A percentile compares a stretch with the other conserved stretches of the same genome.
Conservation (phyloP, 23 tunicate genomes). For the Aplidium turbinatum region DNA sequence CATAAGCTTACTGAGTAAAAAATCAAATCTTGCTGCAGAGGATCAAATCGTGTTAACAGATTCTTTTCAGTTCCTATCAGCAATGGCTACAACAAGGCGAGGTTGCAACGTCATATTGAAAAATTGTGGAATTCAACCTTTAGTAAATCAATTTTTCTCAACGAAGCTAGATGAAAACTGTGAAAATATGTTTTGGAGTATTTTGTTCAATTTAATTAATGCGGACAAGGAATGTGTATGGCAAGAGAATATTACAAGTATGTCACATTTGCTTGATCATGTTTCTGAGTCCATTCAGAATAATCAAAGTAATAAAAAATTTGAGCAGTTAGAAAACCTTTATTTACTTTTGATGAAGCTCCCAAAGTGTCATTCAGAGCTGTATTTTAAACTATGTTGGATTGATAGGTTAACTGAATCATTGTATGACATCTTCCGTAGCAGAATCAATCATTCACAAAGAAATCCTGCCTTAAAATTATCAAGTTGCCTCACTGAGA, state of each 20-base stretch:
- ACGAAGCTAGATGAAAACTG: not conserved
- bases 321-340: conserved; percentile 11
- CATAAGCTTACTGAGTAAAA: conserved; percentile 14
- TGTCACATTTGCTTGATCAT: not conserved
- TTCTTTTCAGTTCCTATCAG: conserved; percentile 35
- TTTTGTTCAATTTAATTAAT: not conserved
- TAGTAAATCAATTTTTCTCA: not conserved
- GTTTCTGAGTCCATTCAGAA: conserved; percentile 15
- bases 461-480: conserved; percentile 37
- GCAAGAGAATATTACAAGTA: not conserved
- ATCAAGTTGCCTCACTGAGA: not conserved
- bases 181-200: conserved; percentile 9
- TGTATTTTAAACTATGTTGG: conserved; percentile 23
- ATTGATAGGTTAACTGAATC: conserved; percentile 6
- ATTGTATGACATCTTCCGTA: conserved; percentile 37
- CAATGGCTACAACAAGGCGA: not conserved
- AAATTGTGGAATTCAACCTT: not conserved
- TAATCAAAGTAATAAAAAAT: conserved; percentile 24
- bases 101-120: not conserved
- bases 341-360: not conserved
- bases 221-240: not conserved
- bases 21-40: not conserved
- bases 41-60: too few species aligned
- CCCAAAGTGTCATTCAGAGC: not conserved
- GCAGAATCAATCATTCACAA: conserved; percentile 31